These are phyloP conservation scores for Crocallis elinguaria DNA, from an alignment of 2,888 invertebrate genomes.

Conservation along the genomic window DNA sequence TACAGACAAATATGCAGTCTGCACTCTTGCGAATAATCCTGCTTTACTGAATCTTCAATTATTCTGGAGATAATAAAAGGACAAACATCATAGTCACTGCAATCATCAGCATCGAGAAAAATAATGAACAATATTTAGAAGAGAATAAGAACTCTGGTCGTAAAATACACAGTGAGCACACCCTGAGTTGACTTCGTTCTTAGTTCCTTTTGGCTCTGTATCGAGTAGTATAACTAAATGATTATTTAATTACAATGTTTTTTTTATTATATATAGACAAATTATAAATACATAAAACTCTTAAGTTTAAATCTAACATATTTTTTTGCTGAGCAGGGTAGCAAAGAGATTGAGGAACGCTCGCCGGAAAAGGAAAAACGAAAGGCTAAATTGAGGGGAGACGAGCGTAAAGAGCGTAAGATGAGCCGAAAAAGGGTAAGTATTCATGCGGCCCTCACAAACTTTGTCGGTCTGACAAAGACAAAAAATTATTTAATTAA, in stretches of 20 bases:
- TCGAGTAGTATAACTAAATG: background rate
- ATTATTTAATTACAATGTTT: background rate
- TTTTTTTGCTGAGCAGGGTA: conserved; percentile 72
- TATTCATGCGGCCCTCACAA: conserved; percentile 18
- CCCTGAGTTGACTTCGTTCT: conserved; percentile 52
- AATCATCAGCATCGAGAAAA: background rate
- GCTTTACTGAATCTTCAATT: background rate
- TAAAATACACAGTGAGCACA: background rate
- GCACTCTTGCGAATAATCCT: background rate
- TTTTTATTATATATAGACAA: background rate
- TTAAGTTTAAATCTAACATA: conserved; percentile 25
- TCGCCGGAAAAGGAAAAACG: conserved; percentile 90
- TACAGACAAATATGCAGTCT: background rate
- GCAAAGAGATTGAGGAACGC: conserved; percentile 84
- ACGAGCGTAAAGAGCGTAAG: conserved; percentile 91
- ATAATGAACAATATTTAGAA: background rate
- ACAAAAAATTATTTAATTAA: too few species aligned
- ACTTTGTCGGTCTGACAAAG: background rate
- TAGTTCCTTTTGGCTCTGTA: conserved; percentile 57
- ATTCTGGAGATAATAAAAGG: background rate
- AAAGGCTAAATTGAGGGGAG: conserved; percentile 83
- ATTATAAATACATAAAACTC: too few species aligned
- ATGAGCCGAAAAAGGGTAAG: conserved; percentile 91
- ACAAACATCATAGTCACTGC: background rate
- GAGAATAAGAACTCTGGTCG: background rate